phyloP scores from a whole-genome alignment of 2,888 invertebrate species.

The Anarsia innoxiella region DNA sequence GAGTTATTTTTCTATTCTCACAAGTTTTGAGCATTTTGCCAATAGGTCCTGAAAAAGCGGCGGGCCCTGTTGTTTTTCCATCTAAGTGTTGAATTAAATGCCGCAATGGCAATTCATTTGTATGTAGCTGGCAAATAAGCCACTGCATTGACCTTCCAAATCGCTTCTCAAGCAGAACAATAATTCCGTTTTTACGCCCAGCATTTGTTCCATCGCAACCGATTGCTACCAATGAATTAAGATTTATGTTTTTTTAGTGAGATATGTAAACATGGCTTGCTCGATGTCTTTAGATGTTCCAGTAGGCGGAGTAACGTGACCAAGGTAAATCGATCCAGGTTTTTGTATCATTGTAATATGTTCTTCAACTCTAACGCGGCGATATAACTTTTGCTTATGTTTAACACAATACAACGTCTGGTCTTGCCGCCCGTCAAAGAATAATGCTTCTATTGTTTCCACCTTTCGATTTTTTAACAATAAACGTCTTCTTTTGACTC shows the following conservation, averaged over 20 bases:
- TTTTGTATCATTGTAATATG: neutral
- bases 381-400: neutral
- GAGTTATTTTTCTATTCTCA: too few species aligned
- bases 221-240: constrained; percentile 12
- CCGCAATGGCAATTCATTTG: too few species aligned
- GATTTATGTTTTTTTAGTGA: neutral
- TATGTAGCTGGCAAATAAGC: too few species aligned
- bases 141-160: too few species aligned
- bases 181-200: too few species aligned
- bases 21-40: too few species aligned
- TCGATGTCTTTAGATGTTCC: neutral
- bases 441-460: neutral
- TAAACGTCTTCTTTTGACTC: neutral
- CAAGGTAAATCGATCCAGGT: neutral
- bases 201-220: constrained; percentile 21
- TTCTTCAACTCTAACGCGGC: neutral
- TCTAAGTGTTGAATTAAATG: too few species aligned
- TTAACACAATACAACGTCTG: neutral
- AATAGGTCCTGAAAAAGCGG: too few species aligned
- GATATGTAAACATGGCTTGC: neutral
- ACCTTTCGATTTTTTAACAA: neutral
- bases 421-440: neutral
- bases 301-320: neutral
- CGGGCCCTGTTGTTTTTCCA: too few species aligned
- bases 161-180: too few species aligned